Evolutionary conservation across 37 sponge, comb jelly and placozoan genomes (phyloP).

Genomic region (Ephydatia muelleri): DNA sequence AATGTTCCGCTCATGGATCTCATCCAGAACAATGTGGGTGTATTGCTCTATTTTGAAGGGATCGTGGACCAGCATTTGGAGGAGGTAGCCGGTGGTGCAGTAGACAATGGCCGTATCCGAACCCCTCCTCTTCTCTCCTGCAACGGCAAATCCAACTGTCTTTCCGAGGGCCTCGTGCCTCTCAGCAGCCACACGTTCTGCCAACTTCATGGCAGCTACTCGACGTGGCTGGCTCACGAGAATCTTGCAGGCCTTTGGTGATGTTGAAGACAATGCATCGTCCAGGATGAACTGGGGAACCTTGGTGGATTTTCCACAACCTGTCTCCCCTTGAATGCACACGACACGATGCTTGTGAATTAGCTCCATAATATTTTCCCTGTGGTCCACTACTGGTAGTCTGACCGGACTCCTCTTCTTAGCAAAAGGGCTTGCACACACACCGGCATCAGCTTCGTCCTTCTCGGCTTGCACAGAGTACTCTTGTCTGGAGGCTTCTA

Average conservation of each 20-base stretch:
- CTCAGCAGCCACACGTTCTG: constrained; percentile 60
- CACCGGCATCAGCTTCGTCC: neutral
- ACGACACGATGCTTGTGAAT: constrained; percentile 49
- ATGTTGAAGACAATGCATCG: constrained; percentile 4
- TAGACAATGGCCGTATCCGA: constrained; percentile 39
- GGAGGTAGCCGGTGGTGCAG: constrained; percentile 73
- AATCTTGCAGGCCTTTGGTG: constrained; percentile 25
- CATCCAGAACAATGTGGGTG: constrained; percentile 79
- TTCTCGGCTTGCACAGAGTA: constrained; percentile 10
- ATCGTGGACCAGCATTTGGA: constrained; percentile 53
- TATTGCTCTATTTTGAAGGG: constrained; percentile 42
- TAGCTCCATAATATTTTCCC: constrained; percentile 48
- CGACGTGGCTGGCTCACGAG: constrained; percentile 78
- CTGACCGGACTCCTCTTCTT: constrained; percentile 1
- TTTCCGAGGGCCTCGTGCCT: constrained; percentile 38
- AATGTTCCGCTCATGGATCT: constrained; percentile 68
- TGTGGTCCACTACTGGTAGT: constrained; percentile 60
- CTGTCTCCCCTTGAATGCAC: constrained; percentile 77
- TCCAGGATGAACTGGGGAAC: constrained; percentile 80
- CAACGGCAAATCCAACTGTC: constrained; percentile 72
- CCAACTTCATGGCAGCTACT: constrained; percentile 64
- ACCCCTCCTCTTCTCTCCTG: constrained; percentile 38
- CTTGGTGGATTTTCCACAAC: constrained; percentile 80
- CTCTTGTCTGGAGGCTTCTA: neutral
- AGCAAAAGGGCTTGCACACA: neutral